Evolutionary conservation across 1,140 invertebrate genomes (phyloP).

Genomic region (Vollenhovia emeryi): DNA sequence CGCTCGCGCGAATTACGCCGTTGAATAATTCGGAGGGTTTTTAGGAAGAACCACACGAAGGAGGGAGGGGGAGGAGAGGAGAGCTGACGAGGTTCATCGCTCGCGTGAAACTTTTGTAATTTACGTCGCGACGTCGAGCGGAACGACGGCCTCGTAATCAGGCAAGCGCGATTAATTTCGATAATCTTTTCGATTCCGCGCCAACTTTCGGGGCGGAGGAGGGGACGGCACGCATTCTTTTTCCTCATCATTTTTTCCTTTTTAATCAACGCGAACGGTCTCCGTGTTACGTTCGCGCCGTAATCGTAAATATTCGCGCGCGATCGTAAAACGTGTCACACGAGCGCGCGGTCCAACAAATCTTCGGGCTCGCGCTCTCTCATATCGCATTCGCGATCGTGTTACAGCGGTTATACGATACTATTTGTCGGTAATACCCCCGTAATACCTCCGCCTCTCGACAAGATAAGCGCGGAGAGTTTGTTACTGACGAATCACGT

Average conservation of each 20-base stretch:
- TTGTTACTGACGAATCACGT: slow-evolving; percentile 51
- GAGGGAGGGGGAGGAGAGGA: neutral
- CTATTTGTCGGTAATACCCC: slow-evolving; percentile 42
- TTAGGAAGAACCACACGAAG: slow-evolving; percentile 14
- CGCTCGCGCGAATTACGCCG: slow-evolving; percentile 40
- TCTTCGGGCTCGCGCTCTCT: slow-evolving; percentile 6
- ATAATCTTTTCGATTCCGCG: slow-evolving; percentile 18
- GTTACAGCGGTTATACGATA: slow-evolving; percentile 51
- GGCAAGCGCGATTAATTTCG: slow-evolving; percentile 24
- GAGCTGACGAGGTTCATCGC: slow-evolving; percentile 11
- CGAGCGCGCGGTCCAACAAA: slow-evolving; percentile 19
- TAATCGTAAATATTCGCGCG: slow-evolving; percentile 10
- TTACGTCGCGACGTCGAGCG: slow-evolving; percentile 4
- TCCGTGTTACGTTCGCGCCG: neutral
- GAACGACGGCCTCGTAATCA: neutral
- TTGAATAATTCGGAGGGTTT: slow-evolving; percentile 55
- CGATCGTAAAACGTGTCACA: slow-evolving; percentile 7
- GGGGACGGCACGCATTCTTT: neutral
- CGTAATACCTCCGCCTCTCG: slow-evolving; percentile 37
- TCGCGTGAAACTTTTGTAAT: slow-evolving; percentile 39
- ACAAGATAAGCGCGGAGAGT: slow-evolving; percentile 50
- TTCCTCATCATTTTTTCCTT: neutral
- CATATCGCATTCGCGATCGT: slow-evolving; percentile 51
- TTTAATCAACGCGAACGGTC: neutral
- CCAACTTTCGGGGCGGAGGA: neutral